phyloP scores from a whole-genome alignment of 2,888 invertebrate species.

The Spodoptera picta region DNA sequence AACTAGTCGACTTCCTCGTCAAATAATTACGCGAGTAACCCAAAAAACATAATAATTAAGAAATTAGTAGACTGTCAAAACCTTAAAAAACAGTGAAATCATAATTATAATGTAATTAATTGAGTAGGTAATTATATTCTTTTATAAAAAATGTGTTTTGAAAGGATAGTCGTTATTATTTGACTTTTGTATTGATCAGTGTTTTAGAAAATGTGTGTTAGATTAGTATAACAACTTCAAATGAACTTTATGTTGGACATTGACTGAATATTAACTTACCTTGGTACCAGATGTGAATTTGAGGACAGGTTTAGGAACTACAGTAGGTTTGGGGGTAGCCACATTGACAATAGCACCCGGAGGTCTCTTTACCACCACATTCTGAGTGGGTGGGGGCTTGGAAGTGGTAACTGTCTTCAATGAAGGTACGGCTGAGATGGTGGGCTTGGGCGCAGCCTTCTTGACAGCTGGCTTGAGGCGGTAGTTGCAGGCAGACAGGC shows the following conservation, averaged over 20 bases:
- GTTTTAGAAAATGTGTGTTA: too few relatives aligned
- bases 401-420: constrained; percentile 77
- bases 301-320: constrained; percentile 93
- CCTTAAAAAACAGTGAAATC: too few relatives aligned
- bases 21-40: too few relatives aligned
- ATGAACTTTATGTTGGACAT: too few relatives aligned
- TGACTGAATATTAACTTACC: constrained; percentile 60
- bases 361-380: constrained; percentile 85
- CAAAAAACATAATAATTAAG: too few relatives aligned
- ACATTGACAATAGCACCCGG: constrained; percentile 86
- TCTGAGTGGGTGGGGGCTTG: constrained; percentile 77
- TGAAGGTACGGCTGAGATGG: constrained; percentile 67
- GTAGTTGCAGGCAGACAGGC: constrained; percentile 94
- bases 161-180: not conserved
- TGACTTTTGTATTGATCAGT: too few relatives aligned
- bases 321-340: constrained; percentile 90
- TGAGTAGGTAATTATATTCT: too few relatives aligned
- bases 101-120: too few relatives aligned
- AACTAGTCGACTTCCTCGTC: too few relatives aligned
- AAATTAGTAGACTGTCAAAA: too few relatives aligned
- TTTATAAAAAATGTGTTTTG: not conserved
- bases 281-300: constrained; percentile 90
- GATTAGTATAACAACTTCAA: too few relatives aligned
- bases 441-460: constrained; percentile 76
- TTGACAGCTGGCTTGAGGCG: constrained; percentile 89